Conservation (phyloP, 2,888 invertebrate genomes). For the Serripes groenlandicus region DNA sequence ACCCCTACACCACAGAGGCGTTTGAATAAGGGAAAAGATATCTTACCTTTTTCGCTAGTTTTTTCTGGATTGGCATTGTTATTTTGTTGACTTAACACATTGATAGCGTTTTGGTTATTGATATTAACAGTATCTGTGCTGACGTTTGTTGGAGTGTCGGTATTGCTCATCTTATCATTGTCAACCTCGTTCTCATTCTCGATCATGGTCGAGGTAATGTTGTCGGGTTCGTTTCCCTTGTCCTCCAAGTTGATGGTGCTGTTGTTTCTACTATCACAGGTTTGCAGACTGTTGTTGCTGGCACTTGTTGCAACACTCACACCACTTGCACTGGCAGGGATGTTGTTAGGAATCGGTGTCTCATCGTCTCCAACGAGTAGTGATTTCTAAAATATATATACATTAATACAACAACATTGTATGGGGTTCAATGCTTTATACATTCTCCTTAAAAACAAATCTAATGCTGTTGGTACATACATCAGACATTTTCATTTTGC, state of each 20-base stretch:
- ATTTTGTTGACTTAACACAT: slow-evolving; percentile 65
- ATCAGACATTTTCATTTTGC: too few relatives aligned
- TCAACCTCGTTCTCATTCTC: slow-evolving; percentile 28
- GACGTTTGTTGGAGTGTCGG: slow-evolving; percentile 19
- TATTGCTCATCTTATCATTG: slow-evolving; percentile 21
- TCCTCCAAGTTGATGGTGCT: slow-evolving; percentile 53
- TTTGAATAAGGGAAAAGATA: too few relatives aligned
- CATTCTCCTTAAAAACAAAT: too few relatives aligned
- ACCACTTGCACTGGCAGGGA: slow-evolving; percentile 17
- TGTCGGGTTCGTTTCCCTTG: slow-evolving; percentile 33
- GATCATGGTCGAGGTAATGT: background rate
- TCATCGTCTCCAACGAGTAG: slow-evolving; percentile 7
- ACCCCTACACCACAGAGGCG: too few relatives aligned
- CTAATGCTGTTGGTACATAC: too few relatives aligned
- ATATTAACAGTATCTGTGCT: slow-evolving; percentile 59
- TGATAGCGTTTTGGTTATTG: slow-evolving; percentile 66
- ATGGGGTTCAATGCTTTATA: too few relatives aligned
- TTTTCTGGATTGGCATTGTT: slow-evolving; percentile 64
- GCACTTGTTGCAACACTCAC: slow-evolving; percentile 65
- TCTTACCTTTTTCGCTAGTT: slow-evolving; percentile 62
- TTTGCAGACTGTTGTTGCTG: slow-evolving; percentile 70
- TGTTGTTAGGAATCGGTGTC: background rate
- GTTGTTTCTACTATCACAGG: slow-evolving; percentile 68
- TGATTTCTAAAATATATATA: slow-evolving; percentile 49
- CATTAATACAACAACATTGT: too few relatives aligned